Base-by-base conservation (phyloP, 1,140 invertebrate species). In the Drosophila mojavensis region DNA sequence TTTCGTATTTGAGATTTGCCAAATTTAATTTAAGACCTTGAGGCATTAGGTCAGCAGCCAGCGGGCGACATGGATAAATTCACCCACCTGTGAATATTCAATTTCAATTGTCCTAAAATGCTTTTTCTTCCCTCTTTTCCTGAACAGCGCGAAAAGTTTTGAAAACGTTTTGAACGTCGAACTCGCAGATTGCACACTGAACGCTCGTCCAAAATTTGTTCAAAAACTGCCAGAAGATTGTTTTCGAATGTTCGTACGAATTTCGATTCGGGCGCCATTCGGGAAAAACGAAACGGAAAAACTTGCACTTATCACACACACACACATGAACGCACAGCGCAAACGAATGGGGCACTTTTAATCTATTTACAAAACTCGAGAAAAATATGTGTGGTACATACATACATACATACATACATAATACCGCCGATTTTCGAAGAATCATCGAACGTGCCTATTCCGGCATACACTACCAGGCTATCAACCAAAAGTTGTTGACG, bases 361-460 rank as follows among this genome's bases (percentile, higher is more conserved):
- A 74, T 83, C 83, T 86, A 86, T 86, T 88, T 86, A 86, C 84
- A 86, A 86, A 88, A 88, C 55, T 75, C 66, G 48, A 71, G 71
- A 76, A 70, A 73, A 69, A 69, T 73, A 77, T 63, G 54, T 63
- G 54, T 61, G 58, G 30, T 70, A 48, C 56, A 73, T 13, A 73
- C 50, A 68, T 55, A 48, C 20, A 20, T 1, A 20, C 20, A 20
- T 70, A 48, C 64, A 73, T 13, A 73, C 43, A 68, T 55, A 48
- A 61, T 48, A 41, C 33, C 70, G 67, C 43, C 43, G 36, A 72
- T 82, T 82, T 74, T 77, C 61, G 71, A 76, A 84, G 39, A 59
- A 47, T 58, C 73, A 36, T 17, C 10, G 41, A 68, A 56, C 50
- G 41, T 74, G 33, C 17, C 11, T 62, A 66, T 64, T 78, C 58